Evolutionary conservation across 2,797 vertebrate genomes (phyloP), one percentile per base, ranked within the genome.

Genomic region (Sebastes matsubarae): DNA sequence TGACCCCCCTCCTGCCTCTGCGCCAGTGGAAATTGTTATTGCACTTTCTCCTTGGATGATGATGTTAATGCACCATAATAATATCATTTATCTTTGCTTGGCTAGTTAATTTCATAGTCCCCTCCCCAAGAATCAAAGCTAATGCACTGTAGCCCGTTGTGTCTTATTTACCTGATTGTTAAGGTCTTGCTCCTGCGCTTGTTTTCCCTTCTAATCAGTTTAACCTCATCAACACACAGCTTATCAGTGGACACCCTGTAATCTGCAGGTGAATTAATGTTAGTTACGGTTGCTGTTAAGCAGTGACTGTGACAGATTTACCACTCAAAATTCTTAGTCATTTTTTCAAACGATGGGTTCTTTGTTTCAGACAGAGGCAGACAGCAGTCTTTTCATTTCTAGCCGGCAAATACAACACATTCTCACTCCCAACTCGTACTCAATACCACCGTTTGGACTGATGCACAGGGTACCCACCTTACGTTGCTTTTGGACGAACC

Each of bases 21-120:
- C 24, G n/a, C 68, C 80, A 75, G 52, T 25, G 64, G 80, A 65
- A 81, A 86, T 75, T 84, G 81, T 87, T 84, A 79, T 81, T 88
- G 84, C 72, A 81, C 79, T 88, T 93, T 92, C 86, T 91, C 89
- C 90, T 92, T 91, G 89, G 84, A 84, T 74, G 82, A 79, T 80
- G 77, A 88, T 85, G 81, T 85, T 89, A 92, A 93, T 89, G 85
- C 88, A 86, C 71, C 71, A 85, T 91, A 87, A 89, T 88, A 88
- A 83, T 86, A 81, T 80, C 2, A 90, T 87, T 91, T 91, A 83
- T 87, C 82, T 58, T 76, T 75, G 79, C 71, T 68, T 78, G 86
- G 81, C 65, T 65, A 60, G 80, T 87, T 91, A 65, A 90, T 92
- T 88, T 87, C 73, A 85, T 52, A 76, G 74, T 67, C 74, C 30